Conservation (phyloP, 2,888 invertebrate species). For the Ashinkailepas kermadecensis region DNA sequence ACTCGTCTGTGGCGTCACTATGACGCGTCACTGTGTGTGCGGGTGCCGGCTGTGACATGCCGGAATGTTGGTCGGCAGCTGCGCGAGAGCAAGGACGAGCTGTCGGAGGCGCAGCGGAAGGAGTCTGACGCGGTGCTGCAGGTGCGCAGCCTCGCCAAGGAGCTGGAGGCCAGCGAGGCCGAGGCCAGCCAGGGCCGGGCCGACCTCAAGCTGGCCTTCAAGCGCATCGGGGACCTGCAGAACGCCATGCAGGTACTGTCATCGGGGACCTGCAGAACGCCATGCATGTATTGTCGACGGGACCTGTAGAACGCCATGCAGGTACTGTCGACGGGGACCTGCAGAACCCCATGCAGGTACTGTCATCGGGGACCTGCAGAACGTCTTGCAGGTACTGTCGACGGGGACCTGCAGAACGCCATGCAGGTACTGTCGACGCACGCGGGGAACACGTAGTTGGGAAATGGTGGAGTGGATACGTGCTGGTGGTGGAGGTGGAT, state of each 20-base stretch:
- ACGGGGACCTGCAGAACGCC: slow-evolving; percentile 46
- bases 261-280: slow-evolving; percentile 46
- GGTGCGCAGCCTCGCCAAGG: slow-evolving; percentile 39
- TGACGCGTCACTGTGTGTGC: no score
- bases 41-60: no score
- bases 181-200: slow-evolving; percentile 44
- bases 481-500: no score
- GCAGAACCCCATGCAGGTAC: no score
- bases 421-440: slow-evolving; percentile 27
- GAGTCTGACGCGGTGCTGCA: slow-evolving; percentile 35
- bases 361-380: slow-evolving; percentile 75
- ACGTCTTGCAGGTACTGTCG: slow-evolving; percentile 67
- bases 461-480: no score
- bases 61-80: slow-evolving; percentile 46
- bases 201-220: slow-evolving; percentile 77
- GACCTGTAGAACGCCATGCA: slow-evolving; percentile 22
- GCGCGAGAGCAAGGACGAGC: slow-evolving; percentile 52
- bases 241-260: slow-evolving; percentile 70
- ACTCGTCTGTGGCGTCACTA: no score
- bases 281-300: no score
- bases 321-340: no score
- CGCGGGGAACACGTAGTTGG: no score
- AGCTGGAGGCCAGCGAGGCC: slow-evolving; percentile 38
- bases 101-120: slow-evolving; percentile 35
- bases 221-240: slow-evolving; percentile 84